A percentile compares a stretch with the other conserved stretches of the same genome.
phyloP scores from a whole-genome alignment of 1,140 invertebrate genomes.

The Microplitis demolitor region DNA sequence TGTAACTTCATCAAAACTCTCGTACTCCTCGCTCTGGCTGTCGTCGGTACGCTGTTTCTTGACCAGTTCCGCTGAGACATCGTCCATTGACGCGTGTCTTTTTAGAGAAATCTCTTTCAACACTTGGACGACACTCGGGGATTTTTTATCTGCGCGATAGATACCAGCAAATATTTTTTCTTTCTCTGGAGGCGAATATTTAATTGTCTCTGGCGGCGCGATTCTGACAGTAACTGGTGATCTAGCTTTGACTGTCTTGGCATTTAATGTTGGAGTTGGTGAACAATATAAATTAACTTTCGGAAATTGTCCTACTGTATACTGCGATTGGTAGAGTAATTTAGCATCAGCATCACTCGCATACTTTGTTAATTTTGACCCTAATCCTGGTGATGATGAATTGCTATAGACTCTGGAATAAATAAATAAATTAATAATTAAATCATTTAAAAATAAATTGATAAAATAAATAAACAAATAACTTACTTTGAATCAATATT shows the following conservation, averaged over 20 bases:
- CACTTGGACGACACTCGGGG: slow-evolving; percentile 35
- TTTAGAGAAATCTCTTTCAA: slow-evolving; percentile 53
- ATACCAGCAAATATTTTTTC: slow-evolving; percentile 40
- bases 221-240: slow-evolving; percentile 53
- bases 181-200: slow-evolving; percentile 42
- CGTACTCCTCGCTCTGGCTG: slow-evolving; percentile 42
- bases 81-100: slow-evolving; percentile 55
- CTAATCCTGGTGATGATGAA: slow-evolving; percentile 54
- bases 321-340: slow-evolving; percentile 53
- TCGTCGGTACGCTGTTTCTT: slow-evolving; percentile 56
- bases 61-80: slow-evolving; percentile 44
- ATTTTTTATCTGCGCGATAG: slow-evolving; percentile 23
- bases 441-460: slow-evolving; percentile 1
- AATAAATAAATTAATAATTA: slow-evolving; percentile 10
- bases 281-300: slow-evolving; percentile 53
- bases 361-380: slow-evolving; percentile 54
- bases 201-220: slow-evolving; percentile 46
- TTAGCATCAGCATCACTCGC: slow-evolving; percentile 51
- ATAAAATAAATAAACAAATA: slow-evolving; percentile 1
- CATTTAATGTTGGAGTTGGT: slow-evolving; percentile 51
- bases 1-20: slow-evolving; percentile 53
- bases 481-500: slow-evolving; percentile 58
- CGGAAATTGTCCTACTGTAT: slow-evolving; percentile 55
- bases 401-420: slow-evolving; percentile 50
- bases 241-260: slow-evolving; percentile 42